A percentile compares a stretch with the other conserved stretches of the same genome.
Conservation (phyloP, 1,140 invertebrate genomes). For the Aphelenchoides besseyi region DNA sequence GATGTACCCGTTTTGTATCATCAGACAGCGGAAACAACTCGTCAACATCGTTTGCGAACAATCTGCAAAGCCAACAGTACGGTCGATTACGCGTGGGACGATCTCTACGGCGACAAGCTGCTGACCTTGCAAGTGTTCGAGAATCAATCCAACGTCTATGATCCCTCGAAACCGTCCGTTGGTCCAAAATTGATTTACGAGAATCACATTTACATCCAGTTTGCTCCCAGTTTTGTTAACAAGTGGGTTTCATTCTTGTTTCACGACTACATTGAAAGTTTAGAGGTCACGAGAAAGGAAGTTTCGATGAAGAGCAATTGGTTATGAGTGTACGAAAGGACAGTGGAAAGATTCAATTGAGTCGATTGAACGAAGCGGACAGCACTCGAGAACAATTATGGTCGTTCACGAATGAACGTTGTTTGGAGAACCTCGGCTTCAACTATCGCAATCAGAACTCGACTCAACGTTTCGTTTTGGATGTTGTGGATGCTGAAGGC, state of each 20-base stretch:
- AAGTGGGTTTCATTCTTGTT: background rate
- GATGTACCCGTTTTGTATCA: conserved; percentile 81
- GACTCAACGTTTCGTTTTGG: conserved; percentile 41
- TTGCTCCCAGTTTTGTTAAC: conserved; percentile 69
- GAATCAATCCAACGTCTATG: conserved; percentile 71
- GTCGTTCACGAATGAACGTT: conserved; percentile 81
- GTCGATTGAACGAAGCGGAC: conserved; percentile 65
- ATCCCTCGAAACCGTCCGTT: conserved; percentile 72
- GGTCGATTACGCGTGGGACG: conserved; percentile 86
- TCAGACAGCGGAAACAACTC: conserved; percentile 69
- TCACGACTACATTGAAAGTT: background rate
- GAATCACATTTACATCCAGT: conserved; percentile 90
- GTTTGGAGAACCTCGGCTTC: conserved; percentile 88
- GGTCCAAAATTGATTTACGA: conserved; percentile 80
- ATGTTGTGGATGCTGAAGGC: conserved; percentile 79
- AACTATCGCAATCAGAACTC: conserved; percentile 66
- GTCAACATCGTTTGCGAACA: conserved; percentile 70
- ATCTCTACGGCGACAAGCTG: conserved; percentile 68
- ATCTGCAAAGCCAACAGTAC: conserved; percentile 66
- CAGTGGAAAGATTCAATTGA: conserved; percentile 72
- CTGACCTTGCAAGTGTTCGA: conserved; percentile 79
- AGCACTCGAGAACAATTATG: conserved; percentile 88
- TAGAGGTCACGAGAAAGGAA: conserved; percentile 34
- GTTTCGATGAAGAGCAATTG: conserved; percentile 69
- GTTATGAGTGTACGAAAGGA: conserved; percentile 74